Evolutionary conservation across 92 coral and sea anemone species (phyloP).

Genomic region (Hydrozoanthus gracilis): DNA sequence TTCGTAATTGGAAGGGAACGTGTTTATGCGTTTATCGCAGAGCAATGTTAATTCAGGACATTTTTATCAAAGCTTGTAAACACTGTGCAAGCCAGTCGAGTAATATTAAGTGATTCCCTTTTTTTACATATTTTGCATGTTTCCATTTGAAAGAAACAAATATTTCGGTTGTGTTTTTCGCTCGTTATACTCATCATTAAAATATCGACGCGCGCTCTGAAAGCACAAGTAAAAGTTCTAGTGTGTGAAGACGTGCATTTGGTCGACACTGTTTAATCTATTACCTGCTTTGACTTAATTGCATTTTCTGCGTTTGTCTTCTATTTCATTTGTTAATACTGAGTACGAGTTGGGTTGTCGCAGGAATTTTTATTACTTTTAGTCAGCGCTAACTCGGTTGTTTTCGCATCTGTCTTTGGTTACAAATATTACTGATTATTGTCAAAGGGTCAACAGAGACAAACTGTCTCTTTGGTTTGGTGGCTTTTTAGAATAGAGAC

Average conservation of each 20-base stretch:
- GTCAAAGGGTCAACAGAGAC: slow-evolving; percentile 41
- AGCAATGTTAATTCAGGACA: slow-evolving; percentile 73
- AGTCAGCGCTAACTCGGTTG: neutral
- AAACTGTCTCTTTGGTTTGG: slow-evolving; percentile 33
- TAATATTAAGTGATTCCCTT: slow-evolving; percentile 18
- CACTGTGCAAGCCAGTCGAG: slow-evolving; percentile 19
- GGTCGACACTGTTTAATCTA: slow-evolving; percentile 39
- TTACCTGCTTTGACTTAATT: slow-evolving; percentile 18
- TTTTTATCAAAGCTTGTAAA: slow-evolving; percentile 77
- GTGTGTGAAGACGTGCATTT: slow-evolving; percentile 17
- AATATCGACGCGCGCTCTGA: slow-evolving; percentile 32
- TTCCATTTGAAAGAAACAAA: slow-evolving; percentile 30
- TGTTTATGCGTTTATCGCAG: slow-evolving; percentile 77
- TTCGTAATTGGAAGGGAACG: slow-evolving; percentile 78
- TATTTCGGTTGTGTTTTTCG: slow-evolving; percentile 16
- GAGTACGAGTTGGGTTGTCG: neutral
- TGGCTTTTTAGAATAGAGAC: slow-evolving; percentile 25
- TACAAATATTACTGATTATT: slow-evolving; percentile 14
- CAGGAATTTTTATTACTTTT: neutral
- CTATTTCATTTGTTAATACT: slow-evolving; percentile 13
- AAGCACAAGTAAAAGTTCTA: neutral
- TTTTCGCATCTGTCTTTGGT: slow-evolving; percentile 40
- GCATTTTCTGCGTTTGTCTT: neutral
- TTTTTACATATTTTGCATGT: slow-evolving; percentile 43
- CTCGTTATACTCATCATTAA: slow-evolving; percentile 44